Evolutionary conservation across 2,113 vertebrate genomes (phyloP).

Genomic region (Pachycephala philippinensis): DNA sequence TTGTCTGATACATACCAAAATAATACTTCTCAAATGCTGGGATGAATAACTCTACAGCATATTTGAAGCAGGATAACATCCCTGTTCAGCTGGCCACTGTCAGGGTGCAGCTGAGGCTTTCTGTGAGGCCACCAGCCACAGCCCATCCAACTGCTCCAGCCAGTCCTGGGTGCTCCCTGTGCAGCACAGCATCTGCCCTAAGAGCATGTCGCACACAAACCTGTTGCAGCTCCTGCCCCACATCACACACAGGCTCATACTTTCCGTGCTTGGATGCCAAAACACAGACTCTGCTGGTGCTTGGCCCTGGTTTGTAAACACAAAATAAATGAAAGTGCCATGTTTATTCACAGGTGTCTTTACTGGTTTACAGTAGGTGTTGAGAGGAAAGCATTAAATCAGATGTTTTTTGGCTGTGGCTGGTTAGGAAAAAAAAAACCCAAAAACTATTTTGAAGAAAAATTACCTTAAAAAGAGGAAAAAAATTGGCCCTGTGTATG

Average conservation of each 20-base stretch:
- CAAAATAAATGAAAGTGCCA: background rate
- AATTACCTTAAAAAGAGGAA: background rate
- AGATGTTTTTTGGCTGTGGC: background rate
- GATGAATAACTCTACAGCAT: background rate
- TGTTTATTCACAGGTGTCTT: background rate
- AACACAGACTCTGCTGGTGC: background rate
- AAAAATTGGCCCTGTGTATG: accelerated
- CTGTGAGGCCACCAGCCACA: background rate
- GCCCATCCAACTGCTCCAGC: accelerated
- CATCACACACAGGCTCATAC: accelerated
- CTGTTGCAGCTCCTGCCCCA: accelerated
- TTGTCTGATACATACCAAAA: background rate
- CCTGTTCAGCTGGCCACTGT: background rate
- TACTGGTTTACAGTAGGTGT: background rate
- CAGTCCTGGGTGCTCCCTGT: background rate
- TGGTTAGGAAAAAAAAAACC: background rate
- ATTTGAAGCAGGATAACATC: background rate
- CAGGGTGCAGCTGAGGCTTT: accelerated
- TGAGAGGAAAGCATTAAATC: background rate
- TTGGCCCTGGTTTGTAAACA: background rate
- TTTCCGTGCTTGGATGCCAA: accelerated
- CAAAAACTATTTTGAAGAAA: background rate
- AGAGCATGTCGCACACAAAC: accelerated
- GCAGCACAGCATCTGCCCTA: accelerated
- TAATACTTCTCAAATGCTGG: background rate